Percentiles rank a stretch among this genome's conserved stretches.
Evolutionary conservation across 2,113 vertebrate genomes (phyloP).

Genomic region (Hemibagrus wyckioides): DNA sequence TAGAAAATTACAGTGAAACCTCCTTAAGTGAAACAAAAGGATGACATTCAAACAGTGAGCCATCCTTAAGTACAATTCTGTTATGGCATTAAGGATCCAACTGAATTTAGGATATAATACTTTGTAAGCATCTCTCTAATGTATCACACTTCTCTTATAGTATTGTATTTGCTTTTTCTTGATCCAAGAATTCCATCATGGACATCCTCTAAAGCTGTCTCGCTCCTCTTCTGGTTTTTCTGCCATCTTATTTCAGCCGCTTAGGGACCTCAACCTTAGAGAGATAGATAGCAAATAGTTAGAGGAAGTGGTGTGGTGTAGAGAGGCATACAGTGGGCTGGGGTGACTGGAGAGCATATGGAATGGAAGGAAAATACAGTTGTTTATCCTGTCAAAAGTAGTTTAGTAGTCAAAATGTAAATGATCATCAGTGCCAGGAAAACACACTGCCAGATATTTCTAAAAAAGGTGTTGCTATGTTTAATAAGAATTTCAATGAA

Average conservation of each 20-base stretch:
- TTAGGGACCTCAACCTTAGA: slow-evolving; percentile 80
- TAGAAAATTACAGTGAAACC: neutral
- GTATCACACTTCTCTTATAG: neutral
- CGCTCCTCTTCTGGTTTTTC: neutral
- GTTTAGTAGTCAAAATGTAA: neutral
- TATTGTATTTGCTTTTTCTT: neutral
- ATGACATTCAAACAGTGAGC: neutral
- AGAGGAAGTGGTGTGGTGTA: neutral
- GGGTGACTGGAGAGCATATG: too few species aligned
- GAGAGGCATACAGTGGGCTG: too few species aligned
- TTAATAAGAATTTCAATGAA: neutral
- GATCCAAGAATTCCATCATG: neutral
- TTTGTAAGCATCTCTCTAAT: neutral
- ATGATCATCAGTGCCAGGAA: neutral
- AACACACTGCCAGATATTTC: neutral
- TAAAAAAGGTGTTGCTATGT: neutral
- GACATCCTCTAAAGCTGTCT: neutral
- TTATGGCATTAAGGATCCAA: neutral
- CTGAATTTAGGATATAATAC: neutral
- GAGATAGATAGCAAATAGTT: slow-evolving; percentile 20
- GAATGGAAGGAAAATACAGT: neutral
- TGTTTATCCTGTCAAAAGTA: slow-evolving; percentile 1
- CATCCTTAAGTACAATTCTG: neutral
- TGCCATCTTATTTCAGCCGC: slow-evolving; percentile 63
- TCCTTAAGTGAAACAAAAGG: neutral